These are phyloP conservation scores for Atrichornis clamosus DNA, from an alignment of 2,113 vertebrate genomes.

Conservation along the genomic window DNA sequence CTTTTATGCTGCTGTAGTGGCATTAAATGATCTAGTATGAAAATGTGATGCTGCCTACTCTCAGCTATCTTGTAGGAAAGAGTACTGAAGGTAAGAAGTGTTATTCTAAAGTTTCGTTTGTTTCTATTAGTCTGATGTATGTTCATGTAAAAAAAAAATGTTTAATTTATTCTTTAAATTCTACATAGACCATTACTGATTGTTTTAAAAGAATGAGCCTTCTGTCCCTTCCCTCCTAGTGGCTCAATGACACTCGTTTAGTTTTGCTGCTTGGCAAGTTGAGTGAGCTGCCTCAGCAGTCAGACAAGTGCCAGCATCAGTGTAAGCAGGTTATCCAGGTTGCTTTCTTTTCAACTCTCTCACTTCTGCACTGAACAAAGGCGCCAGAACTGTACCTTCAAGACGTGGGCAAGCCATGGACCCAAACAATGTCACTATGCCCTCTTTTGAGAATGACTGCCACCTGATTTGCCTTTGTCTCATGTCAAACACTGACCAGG, in stretches of 20 bases:
- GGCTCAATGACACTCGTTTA: background rate
- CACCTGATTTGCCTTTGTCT: background rate
- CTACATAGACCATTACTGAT: fast-evolving
- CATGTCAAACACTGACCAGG: background rate
- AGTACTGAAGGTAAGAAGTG: background rate
- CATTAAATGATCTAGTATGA: background rate
- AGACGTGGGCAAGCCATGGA: background rate
- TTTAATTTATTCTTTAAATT: background rate
- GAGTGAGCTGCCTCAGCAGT: background rate
- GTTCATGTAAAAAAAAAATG: background rate
- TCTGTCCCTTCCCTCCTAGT: background rate
- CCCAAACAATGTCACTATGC: background rate
- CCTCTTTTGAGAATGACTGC: background rate
- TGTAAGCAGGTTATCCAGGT: background rate
- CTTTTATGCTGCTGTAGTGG: background rate
- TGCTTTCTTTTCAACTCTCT: background rate
- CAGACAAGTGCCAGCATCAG: background rate
- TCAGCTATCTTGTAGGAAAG: background rate
- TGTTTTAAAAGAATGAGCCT: background rate
- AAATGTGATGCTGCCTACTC: background rate
- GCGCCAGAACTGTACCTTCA: background rate
- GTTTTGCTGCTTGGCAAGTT: background rate
- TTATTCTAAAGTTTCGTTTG: background rate
- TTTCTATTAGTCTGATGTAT: background rate
- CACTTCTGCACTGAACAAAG: background rate